Evolutionary conservation across 2,113 vertebrate species (phyloP), one percentile per base, ranked within the genome.

Genomic region (Diadophis punctatus): DNA sequence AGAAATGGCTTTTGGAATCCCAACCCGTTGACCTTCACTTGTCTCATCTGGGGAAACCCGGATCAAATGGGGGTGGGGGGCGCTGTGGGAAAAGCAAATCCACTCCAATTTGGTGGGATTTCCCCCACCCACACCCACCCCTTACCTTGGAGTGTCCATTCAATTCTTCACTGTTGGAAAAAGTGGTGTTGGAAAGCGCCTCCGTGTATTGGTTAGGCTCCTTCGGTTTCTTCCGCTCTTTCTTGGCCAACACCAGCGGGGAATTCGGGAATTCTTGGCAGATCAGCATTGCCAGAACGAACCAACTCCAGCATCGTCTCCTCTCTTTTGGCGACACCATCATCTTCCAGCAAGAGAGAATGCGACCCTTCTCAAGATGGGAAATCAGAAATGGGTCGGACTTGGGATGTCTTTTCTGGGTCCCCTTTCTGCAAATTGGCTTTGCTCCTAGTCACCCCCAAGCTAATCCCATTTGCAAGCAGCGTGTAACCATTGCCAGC

Each of bases 111-210:
- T 5, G 22, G 18, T 20, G 23, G 53, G 56, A 3, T 53, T 1
- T 27, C 34, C 51, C 2, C 60, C 0, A 22, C 49, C 10, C 49
- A n/a, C n/a, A n/a, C 51, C 4, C 48, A 2, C 10, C 22, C 68
- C 93, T 48, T 98, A 98, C 98, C 99, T 99, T 98, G 93, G 97
- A 94, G 93, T 94, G 96, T 86, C 96, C 97, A 0, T 97, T 97
- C 68, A 98, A 96, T 86, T 99, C 98, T 56, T 99, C 98, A 0
- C 98, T 98, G 98, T 98, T 98, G 88, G 98, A 98, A 14, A 98
- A 91, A 0, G 98, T 98, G 18, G 97, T 89, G 84, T 98, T 99
- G 96, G 56, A 1, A 25, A 97, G 97, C 20, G 98, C 95, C 95
- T 98, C 98, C 0, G 98, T 98, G 51, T 97, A 97, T 93, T 98